Percentiles rank a stretch among this genome's conserved stretches.
phyloP scores from a whole-genome alignment of 2,888 invertebrate genomes.

The Ophioninae sp. region DNA sequence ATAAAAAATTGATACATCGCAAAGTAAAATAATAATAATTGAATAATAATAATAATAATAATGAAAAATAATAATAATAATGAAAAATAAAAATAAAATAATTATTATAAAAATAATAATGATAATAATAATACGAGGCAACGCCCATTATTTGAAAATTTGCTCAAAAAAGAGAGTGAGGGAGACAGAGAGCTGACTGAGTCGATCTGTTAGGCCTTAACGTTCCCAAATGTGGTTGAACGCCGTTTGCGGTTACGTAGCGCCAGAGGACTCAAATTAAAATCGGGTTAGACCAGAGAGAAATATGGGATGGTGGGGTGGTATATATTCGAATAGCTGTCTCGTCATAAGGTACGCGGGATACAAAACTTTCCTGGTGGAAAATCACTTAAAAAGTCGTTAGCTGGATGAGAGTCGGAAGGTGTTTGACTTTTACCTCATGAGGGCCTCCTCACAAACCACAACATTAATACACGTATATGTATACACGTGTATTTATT shows the following conservation, averaged over 20 bases:
- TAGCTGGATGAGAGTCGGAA: constrained; percentile 67
- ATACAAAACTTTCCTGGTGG: constrained; percentile 61
- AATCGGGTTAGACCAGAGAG: constrained; percentile 71
- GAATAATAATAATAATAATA: no score
- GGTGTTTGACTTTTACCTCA: constrained; percentile 61
- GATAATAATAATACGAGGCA: no score
- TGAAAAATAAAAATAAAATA: no score
- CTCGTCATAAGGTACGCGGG: constrained; percentile 32
- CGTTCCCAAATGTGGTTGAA: constrained; percentile 51
- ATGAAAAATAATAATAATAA: no score
- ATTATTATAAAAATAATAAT: no score
- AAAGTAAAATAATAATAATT: no score
- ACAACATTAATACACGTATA: constrained; percentile 6
- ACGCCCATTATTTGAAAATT: no score
- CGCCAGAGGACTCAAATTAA: constrained; percentile 73
- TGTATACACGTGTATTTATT: neutral
- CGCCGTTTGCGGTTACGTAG: constrained; percentile 65
- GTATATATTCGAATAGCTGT: constrained; percentile 11
- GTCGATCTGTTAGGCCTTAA: neutral
- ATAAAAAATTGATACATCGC: no score
- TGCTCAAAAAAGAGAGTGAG: no score
- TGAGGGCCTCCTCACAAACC: constrained; percentile 8
- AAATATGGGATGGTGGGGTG: constrained; percentile 33
- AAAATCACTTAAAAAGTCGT: constrained; percentile 77
- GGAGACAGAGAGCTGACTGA: no score